Evolutionary conservation across 2,888 invertebrate species (phyloP).

Genomic region (Apodemia duryi): DNA sequence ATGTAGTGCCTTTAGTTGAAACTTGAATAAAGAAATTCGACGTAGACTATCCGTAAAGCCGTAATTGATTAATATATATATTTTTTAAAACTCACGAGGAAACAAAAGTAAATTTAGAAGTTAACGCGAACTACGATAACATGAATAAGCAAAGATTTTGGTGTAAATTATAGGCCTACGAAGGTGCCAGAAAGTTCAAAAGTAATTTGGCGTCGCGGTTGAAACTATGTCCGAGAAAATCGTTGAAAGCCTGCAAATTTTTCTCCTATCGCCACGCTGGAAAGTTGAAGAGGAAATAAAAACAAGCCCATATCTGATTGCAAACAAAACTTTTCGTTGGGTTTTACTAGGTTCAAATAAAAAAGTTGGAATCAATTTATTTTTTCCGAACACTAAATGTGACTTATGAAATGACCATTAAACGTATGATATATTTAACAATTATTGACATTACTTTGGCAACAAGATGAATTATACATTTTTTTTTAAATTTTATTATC

Average conservation of each 20-base stretch:
- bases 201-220: conserved; percentile 11
- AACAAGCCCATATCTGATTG: neutral
- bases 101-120: too few relatives aligned
- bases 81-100: too few relatives aligned
- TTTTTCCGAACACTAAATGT: neutral
- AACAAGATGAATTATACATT: too few relatives aligned
- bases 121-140: too few relatives aligned
- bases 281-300: conserved; percentile 3
- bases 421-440: too few relatives aligned
- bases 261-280: neutral
- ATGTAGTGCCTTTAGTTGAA: too few relatives aligned
- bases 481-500: too few relatives aligned
- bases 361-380: neutral
- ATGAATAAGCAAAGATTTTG: neutral
- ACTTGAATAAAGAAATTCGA: too few relatives aligned
- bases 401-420: too few relatives aligned
- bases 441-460: too few relatives aligned
- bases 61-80: too few relatives aligned
- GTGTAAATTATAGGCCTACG: neutral
- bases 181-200: neutral
- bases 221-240: conserved; percentile 6
- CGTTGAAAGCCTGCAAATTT: conserved; percentile 13
- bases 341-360: neutral
- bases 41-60: too few relatives aligned
- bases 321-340: conserved; percentile 3